Conservation (phyloP, 2,888 invertebrate genomes). For the Maniola hyperantus region DNA sequence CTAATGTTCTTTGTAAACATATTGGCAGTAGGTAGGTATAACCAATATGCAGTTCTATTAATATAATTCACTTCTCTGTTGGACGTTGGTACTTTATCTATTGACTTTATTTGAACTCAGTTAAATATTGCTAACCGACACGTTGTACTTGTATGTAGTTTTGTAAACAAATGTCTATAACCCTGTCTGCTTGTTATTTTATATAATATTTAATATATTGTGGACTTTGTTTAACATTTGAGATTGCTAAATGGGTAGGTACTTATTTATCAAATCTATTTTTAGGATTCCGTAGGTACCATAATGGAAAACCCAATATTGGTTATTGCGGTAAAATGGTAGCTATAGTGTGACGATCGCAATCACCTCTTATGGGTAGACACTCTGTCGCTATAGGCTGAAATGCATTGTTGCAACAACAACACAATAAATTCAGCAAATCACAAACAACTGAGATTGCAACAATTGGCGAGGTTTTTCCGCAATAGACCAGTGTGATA, state of each 20-base stretch:
- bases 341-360: too few relatives aligned
- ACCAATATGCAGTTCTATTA: background rate
- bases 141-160: conserved; percentile 1
- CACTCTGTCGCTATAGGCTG: too few relatives aligned
- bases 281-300: too few relatives aligned
- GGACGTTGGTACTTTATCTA: background rate
- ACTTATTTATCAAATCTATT: too few relatives aligned
- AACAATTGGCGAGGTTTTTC: too few relatives aligned
- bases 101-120: background rate
- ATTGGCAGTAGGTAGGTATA: background rate
- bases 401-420: too few relatives aligned
- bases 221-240: background rate
- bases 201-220: background rate
- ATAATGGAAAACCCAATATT: too few relatives aligned
- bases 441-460: too few relatives aligned
- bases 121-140: background rate
- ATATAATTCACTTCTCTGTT: background rate
- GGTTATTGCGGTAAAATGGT: too few relatives aligned
- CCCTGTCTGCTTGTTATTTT: background rate
- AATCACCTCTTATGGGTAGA: too few relatives aligned
- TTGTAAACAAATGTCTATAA: background rate
- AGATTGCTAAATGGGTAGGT: background rate
- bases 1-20: background rate
- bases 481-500: too few relatives aligned
- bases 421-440: too few relatives aligned